Evolutionary conservation across 2,113 vertebrate species (phyloP), one percentile per base, ranked within the genome.

Genomic region (Nesoenas mayeri): DNA sequence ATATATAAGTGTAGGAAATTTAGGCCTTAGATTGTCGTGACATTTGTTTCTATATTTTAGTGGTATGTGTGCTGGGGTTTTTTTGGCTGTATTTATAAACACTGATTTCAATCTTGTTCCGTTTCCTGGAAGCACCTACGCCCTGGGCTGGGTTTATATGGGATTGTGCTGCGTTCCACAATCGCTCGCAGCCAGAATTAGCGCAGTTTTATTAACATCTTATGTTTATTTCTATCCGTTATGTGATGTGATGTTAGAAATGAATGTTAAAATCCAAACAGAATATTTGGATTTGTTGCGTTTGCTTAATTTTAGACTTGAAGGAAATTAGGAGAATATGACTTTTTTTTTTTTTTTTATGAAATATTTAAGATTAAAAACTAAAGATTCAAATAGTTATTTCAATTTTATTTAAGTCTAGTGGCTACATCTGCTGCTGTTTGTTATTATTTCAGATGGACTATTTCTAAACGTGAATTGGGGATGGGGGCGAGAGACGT

Each of bases 51-150:
- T 95, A 0, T 60, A 38, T 85, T 75, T 47, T 93, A 86, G 61
- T 89, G 83, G 57, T 56, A 9, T 44, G 60, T 60, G n/a, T 57
- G 28, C 88, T 95, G 31, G 80, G 87, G 69, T 94, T 95, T 91
- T 91, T 86, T 85, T 92, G 88, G 81, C 95, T 88, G 75, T 96
- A 82, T 97, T 97, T 94, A 94, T 91, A 97, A 95, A 95, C 26
- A 66, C 81, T 88, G 91, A 95, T 94, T 95, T 91, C 73, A 93
- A 47, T 96, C 88, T 85, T 87, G 51, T 95, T 97, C 77, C 77
- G 7, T 95, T 95, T 97, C 96, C 87, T 95, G 94, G 75, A 62
- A 93, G 96, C 67, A 87, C 93, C 95, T 94, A 85, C 88, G 72
- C 81, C 89, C 95, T 88, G 85, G 79, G 79, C 66, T 96, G 67